Evolutionary conservation across 2,113 vertebrate species (phyloP).

Genomic region (Corvus cornix): DNA sequence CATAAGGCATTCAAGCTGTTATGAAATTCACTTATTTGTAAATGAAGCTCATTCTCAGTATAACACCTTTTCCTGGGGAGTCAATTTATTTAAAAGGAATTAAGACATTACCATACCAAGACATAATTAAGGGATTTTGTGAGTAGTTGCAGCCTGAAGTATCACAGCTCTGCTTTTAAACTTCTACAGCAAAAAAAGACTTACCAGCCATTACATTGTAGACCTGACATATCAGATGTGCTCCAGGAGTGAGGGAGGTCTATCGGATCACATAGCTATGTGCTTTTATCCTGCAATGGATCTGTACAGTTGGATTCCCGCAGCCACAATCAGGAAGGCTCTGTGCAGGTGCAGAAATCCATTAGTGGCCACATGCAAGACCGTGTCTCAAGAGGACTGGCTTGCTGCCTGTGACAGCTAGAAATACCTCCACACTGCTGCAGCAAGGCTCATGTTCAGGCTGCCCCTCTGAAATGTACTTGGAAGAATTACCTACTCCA

Average conservation of each 20-base stretch:
- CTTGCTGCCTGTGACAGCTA: background rate
- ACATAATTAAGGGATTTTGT: background rate
- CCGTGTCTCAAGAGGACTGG: background rate
- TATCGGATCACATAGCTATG: fast-evolving
- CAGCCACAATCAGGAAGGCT: background rate
- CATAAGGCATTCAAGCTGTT: slow-evolving; percentile 42
- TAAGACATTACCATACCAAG: background rate
- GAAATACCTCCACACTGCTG: background rate
- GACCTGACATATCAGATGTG: background rate
- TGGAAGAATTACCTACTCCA: background rate
- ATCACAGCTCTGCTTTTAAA: background rate
- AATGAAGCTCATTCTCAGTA: background rate
- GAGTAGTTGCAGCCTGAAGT: background rate
- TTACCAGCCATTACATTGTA: background rate
- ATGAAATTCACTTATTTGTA: background rate
- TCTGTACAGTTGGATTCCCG: background rate
- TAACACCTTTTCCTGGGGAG: slow-evolving; percentile 17
- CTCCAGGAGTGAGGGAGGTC: background rate
- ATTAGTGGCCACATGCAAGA: background rate
- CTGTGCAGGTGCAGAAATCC: background rate
- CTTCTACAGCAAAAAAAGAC: background rate
- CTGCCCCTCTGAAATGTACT: background rate
- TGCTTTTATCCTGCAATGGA: background rate
- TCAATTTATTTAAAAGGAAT: slow-evolving; percentile 31
- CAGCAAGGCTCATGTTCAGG: background rate